Base-by-base conservation (phyloP, 2,113 vertebrate genomes). In the Epinephelus moara region DNA sequence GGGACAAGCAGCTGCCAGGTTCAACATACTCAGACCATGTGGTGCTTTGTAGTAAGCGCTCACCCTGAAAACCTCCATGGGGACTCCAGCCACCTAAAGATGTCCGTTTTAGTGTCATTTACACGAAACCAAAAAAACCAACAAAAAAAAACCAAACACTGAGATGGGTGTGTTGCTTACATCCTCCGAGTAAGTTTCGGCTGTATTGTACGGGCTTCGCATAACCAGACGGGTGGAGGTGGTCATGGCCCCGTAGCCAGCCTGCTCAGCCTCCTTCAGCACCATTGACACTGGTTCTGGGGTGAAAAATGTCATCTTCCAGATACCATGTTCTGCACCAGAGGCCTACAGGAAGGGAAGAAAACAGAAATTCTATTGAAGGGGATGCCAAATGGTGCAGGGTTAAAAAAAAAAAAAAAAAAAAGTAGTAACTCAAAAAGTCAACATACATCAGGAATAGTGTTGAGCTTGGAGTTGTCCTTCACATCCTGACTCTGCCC, bases 61-160 rank as follows among this genome's bases (percentile, higher is more conserved):
- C 5, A 95, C 95, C 76, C 87, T 96, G 23, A 98, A 78, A 3
- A 95, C 45, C 59, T 93, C 93, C 94, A 97, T 96, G 2, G 90
- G 91, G 33, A 97, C 57, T 19, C 95, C 94, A 80, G 82, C 92
- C 70, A 95, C 94, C 96, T 97, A 72, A 53, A 47, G 13, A 40
- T 0, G 13, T 30, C 12, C 14, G 0, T 1, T 30, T 19, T 14
- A 6, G 15, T 19, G 6, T 23, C 4, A 75, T 9, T 70, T 61
- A 50, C 4, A 14, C 21, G 4, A 13, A n/a, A n/a, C n/a, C n/a
- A n/a, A n/a, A n/a, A n/a, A n/a, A n/a, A n/a, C n/a, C n/a, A n/a
- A n/a, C n/a, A n/a, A 25, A 10, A n/a, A 1, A 1, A 18, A 6
- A 47, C 6, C 2, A 25, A 14, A 7, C 1, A 27, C 0, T 18